Evolutionary conservation across 2,797 vertebrate genomes (phyloP), one percentile per base, ranked within the genome.

Genomic region (Mormyrus proboscirostris): DNA sequence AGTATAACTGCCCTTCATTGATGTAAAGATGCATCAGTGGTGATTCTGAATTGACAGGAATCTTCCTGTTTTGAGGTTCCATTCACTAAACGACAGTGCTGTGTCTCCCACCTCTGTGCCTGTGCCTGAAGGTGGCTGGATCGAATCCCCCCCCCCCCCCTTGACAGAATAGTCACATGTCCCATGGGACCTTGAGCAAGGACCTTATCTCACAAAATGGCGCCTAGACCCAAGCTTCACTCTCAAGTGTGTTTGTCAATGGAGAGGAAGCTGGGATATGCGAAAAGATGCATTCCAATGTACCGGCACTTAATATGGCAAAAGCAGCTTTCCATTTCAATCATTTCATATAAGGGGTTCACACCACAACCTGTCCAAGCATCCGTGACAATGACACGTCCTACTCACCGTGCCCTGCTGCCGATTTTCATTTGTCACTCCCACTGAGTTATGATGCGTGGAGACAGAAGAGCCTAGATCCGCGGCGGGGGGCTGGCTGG

Each of bases 351-450:
- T 4, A 7, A 87, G 29, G 53, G 38, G 33, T 65, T 7, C 3
- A 14, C n/a, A 33, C 41, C 19, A 65, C 9, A 9, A 59, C 89
- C 50, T 16, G 53, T 14, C 19, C 4, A 2, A 44, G 85, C 4
- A 0, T 44, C 69, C 50, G 53, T 22, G 73, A 38, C 9, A 57
- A 55, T 16, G 10, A 84, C 51, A n/a, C n/a, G 7, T 4, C 38
- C n/a, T 73, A 93, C 94, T 41, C 90, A 97, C 96, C 94, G 90
- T 93, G 82, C 90, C 94, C 92, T 95, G 96, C 57, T 92, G 94
- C 91, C 94, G 93, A 90, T 96, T 96, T 92, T 96, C 96, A 88
- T 95, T 96, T 53, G 95, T 94, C 0, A 94, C 95, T 89, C 94
- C 94, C 1, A 93, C 94, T 89, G 94, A 92, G 2, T 93, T 94